A percentile compares a stretch with the other conserved stretches of the same genome.
These are phyloP conservation scores for Malthinus seriepunctatus DNA, from an alignment of 2,888 invertebrate species.

Conservation along the genomic window DNA sequence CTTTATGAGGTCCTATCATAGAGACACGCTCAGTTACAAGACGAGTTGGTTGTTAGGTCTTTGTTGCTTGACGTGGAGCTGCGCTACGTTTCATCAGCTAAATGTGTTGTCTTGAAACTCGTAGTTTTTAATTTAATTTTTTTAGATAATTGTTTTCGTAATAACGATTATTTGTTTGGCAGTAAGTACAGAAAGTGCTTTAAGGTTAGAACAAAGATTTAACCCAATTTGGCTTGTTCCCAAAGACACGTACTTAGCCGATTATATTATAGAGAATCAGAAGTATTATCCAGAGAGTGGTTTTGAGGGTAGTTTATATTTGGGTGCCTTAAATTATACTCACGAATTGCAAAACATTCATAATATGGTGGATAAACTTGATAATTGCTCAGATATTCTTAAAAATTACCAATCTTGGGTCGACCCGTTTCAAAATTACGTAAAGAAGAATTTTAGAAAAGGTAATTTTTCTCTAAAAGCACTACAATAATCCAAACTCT, in stretches of 20 bases:
- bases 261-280: conserved; percentile 62
- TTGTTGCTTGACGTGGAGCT: too few relatives aligned
- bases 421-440: conserved; percentile 65
- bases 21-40: too few relatives aligned
- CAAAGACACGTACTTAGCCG: conserved; percentile 66
- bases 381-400: conserved; percentile 59
- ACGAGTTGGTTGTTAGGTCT: too few relatives aligned
- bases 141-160: conserved; percentile 60
- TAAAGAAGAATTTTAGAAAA: conserved; percentile 61
- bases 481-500: too few relatives aligned
- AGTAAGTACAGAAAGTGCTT: conserved; percentile 64
- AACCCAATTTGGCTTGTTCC: conserved; percentile 82
- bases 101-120: too few relatives aligned
- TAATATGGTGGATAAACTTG: conserved; percentile 58
- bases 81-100: too few relatives aligned
- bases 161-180: conserved; percentile 63
- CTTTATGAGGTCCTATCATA: too few relatives aligned
- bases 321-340: conserved; percentile 69
- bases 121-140: conserved; percentile 22
- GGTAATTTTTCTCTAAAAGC: conserved; percentile 54
- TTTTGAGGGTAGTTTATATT: conserved; percentile 65
- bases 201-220: conserved; percentile 74
- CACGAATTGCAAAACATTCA: conserved; percentile 63
- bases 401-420: conserved; percentile 66
- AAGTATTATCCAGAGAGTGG: conserved; percentile 69